Conservation (phyloP, 2,113 vertebrate genomes). For the Eclectus roratus region DNA sequence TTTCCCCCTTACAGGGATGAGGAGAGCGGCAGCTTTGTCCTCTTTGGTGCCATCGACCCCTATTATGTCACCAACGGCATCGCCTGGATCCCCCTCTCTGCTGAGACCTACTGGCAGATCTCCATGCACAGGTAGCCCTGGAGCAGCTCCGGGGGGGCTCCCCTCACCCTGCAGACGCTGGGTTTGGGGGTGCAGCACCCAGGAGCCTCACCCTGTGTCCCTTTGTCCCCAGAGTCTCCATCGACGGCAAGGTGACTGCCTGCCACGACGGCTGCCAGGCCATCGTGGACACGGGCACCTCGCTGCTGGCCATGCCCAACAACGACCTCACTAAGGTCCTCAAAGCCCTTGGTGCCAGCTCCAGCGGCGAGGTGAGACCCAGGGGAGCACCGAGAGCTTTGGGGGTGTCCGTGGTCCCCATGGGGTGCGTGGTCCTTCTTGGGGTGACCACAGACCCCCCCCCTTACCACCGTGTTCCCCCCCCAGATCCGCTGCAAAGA, state of each 20-base stretch:
- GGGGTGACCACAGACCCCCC: background rate
- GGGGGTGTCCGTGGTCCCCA: background rate
- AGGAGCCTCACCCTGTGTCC: background rate
- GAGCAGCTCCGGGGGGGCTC: fast-evolving
- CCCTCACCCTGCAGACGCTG: fast-evolving
- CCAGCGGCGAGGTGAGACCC: background rate
- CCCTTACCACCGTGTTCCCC: fast-evolving
- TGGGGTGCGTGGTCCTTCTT: too few species aligned
- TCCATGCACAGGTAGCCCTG: background rate
- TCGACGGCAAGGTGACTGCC: fast-evolving
- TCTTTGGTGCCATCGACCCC: background rate
- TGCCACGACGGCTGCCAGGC: background rate
- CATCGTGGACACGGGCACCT: slow-evolving; percentile 48
- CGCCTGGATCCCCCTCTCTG: slow-evolving; percentile 6
- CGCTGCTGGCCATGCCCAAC: background rate
- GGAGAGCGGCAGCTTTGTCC: background rate
- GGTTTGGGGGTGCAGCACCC: background rate
- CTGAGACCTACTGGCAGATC: slow-evolving; percentile 48
- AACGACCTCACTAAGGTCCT: fast-evolving
- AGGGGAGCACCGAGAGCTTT: fast-evolving
- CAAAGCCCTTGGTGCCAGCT: fast-evolving
- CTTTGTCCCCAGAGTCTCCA: background rate
- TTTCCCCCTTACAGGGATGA: background rate
- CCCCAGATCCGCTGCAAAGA: background rate
- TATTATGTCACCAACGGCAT: background rate